Conservation (phyloP, 2,888 invertebrate genomes). For the Phasia obesa region DNA sequence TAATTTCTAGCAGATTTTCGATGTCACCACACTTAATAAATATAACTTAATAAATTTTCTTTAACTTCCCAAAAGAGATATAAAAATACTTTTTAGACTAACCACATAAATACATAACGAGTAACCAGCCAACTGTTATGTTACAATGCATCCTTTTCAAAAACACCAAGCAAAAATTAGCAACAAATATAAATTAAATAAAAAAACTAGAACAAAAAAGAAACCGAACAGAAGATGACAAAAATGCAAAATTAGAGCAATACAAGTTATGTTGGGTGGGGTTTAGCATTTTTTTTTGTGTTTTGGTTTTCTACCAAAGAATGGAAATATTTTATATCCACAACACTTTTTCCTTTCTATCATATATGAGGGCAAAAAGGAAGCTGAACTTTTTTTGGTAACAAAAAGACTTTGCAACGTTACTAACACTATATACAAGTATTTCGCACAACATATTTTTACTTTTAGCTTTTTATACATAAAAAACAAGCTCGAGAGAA, state of each 20-base stretch:
- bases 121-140: background rate
- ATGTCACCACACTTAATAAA: background rate
- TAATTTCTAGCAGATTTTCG: too few species aligned
- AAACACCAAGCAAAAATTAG: background rate
- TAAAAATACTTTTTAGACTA: background rate
- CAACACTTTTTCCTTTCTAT: slow-evolving; percentile 19
- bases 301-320: background rate
- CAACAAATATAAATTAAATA: slow-evolving; percentile 16
- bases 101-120: background rate
- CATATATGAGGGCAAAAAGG: slow-evolving; percentile 11
- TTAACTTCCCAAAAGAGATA: too few species aligned
- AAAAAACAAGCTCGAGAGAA: slow-evolving; percentile 2
- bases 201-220: slow-evolving; percentile 29
- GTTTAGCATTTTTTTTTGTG: background rate
- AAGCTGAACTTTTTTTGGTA: slow-evolving; percentile 21
- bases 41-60: too few species aligned
- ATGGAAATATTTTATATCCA: slow-evolving; percentile 36
- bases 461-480: background rate
- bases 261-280: slow-evolving; percentile 29
- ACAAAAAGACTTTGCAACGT: slow-evolving; percentile 24
- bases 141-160: background rate
- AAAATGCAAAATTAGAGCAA: slow-evolving; percentile 45
- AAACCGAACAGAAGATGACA: background rate
- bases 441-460: slow-evolving; percentile 34
- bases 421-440: slow-evolving; percentile 1